These are phyloP conservation scores for Fulica atra DNA, from an alignment of 2,113 vertebrate genomes.

Conservation along the genomic window DNA sequence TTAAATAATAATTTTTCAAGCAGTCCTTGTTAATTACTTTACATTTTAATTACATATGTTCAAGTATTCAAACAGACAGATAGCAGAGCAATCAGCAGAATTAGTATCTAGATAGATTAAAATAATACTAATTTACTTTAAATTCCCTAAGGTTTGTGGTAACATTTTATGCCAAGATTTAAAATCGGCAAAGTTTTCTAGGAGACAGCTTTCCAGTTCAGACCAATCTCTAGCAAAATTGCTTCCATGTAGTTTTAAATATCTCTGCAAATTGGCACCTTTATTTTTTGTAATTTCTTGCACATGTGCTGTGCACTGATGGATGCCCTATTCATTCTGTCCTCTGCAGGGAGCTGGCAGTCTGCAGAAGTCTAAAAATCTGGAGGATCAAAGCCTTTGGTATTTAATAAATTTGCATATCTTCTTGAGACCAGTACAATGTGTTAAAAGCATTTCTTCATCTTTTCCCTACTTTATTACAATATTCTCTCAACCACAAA, in stretches of 20 bases:
- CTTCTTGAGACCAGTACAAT: background rate
- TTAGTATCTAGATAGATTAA: background rate
- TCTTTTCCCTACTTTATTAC: background rate
- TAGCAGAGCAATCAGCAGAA: background rate
- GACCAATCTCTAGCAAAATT: background rate
- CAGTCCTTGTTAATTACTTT: background rate
- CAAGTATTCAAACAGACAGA: background rate
- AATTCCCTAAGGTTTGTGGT: background rate
- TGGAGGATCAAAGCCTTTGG: background rate
- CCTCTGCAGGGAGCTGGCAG: background rate
- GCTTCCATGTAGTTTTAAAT: background rate
- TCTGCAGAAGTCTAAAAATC: background rate
- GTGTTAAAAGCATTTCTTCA: background rate
- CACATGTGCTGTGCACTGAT: background rate
- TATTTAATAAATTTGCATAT: background rate
- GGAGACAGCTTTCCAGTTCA: background rate
- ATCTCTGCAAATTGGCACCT: background rate
- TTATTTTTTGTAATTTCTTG: background rate
- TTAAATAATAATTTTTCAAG: slow-evolving; percentile 5
- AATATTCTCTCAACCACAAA: background rate
- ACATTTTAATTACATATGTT: slow-evolving; percentile 3
- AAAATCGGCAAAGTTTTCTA: background rate
- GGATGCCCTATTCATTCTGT: background rate
- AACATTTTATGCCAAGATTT: background rate
- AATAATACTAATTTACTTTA: background rate